phyloP scores from a whole-genome alignment of 2,888 invertebrate genomes.

The Halictus ligatus region DNA sequence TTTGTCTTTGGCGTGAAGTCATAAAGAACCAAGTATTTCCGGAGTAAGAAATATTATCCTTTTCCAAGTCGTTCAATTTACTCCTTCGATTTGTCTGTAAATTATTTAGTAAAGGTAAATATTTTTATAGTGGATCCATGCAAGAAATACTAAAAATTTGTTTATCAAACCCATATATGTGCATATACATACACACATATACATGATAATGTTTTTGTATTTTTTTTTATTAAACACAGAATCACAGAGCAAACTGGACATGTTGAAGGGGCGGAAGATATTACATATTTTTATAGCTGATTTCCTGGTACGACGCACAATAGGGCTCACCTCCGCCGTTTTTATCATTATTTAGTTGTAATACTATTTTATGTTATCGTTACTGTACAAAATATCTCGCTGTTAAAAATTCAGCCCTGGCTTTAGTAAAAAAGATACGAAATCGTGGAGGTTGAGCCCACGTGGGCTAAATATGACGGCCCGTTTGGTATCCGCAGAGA shows the following conservation, averaged over 20 bases:
- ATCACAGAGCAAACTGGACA: conserved; percentile 84
- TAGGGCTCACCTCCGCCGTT: conserved; percentile 39
- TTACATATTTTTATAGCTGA: conserved; percentile 70
- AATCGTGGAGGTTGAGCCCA: conserved; percentile 57
- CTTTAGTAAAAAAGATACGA: conserved; percentile 75
- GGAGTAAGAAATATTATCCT: neutral
- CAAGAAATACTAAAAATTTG: conserved; percentile 47
- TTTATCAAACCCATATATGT: conserved; percentile 54
- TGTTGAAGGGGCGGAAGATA: conserved; percentile 79
- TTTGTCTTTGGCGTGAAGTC: too few species aligned
- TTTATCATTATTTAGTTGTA: conserved; percentile 13
- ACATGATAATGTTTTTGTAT: conserved; percentile 63
- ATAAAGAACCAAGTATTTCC: neutral
- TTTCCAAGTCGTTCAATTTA: neutral
- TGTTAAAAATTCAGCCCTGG: conserved; percentile 73
- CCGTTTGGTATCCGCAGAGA: conserved; percentile 66
- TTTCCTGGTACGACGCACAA: conserved; percentile 47
- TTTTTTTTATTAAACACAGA: conserved; percentile 82
- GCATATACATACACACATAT: conserved; percentile 39
- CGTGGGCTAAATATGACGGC: conserved; percentile 59
- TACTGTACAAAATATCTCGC: conserved; percentile 75
- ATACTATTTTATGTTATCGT: conserved; percentile 29
- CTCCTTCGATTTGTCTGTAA: neutral
- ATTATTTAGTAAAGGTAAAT: conserved; percentile 1
- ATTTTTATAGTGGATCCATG: conserved; percentile 30